Evolutionary conservation across 2,888 invertebrate genomes (phyloP).

Genomic region (Timema podura): DNA sequence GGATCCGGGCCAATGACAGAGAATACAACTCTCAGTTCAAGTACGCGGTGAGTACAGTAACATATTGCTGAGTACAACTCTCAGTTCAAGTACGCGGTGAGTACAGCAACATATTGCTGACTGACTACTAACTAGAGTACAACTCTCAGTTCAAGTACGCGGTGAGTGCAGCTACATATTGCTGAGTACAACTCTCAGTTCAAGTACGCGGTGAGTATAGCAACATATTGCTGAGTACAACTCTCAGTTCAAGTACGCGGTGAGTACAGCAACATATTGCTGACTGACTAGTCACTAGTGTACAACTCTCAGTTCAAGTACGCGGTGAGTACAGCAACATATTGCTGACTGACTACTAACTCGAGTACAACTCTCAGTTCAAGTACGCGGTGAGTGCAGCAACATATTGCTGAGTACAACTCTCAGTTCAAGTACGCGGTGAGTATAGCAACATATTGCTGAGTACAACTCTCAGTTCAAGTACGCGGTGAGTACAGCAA

Average conservation of each 20-base stretch:
- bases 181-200: slow-evolving; percentile 88
- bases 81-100: slow-evolving; percentile 98
- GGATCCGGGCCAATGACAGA: slow-evolving; percentile 95
- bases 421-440: slow-evolving; percentile 97
- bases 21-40: slow-evolving; percentile 94
- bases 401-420: slow-evolving; percentile 64
- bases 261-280: slow-evolving; percentile 56
- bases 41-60: slow-evolving; percentile 84
- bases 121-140: too few species aligned
- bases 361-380: slow-evolving; percentile 94
- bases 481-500: slow-evolving; percentile 84
- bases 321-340: slow-evolving; percentile 72
- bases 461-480: slow-evolving; percentile 94
- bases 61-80: slow-evolving; percentile 70
- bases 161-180: slow-evolving; percentile 61
- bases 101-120: slow-evolving; percentile 44
- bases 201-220: slow-evolving; percentile 91
- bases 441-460: slow-evolving; percentile 51
- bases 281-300: too few species aligned
- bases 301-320: slow-evolving; percentile 97
- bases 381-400: slow-evolving; percentile 90
- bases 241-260: slow-evolving; percentile 96
- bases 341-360: too few species aligned
- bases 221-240: slow-evolving; percentile 63
- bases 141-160: slow-evolving; percentile 98